Conservation (phyloP, 2,113 vertebrate species). For the Capreolus pygargus region DNA sequence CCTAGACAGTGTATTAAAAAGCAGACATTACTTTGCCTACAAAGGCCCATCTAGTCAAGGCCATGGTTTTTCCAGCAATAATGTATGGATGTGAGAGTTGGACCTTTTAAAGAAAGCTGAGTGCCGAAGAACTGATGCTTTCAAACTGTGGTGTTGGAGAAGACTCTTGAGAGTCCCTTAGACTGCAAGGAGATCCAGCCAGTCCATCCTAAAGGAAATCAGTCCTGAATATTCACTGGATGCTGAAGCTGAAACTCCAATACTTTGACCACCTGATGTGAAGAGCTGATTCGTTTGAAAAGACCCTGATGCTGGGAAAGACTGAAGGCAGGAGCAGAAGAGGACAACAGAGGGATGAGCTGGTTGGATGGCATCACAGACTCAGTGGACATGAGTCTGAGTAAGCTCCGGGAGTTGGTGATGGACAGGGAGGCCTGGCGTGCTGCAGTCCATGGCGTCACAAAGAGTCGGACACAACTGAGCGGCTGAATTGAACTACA, state of each 20-base stretch:
- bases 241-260: not conserved
- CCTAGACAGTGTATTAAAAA: not conserved
- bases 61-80: not conserved
- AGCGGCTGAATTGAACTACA: not conserved
- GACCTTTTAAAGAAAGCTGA: not conserved
- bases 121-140: not conserved
- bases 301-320: not conserved
- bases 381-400: not conserved
- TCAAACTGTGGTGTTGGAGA: not conserved
- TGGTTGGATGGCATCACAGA: not conserved
- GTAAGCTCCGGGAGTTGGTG: not conserved
- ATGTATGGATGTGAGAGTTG: not conserved
- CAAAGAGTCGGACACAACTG: not conserved
- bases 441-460: not conserved
- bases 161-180: not conserved
- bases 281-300: not conserved
- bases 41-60: not conserved
- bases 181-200: not conserved
- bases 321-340: not conserved
- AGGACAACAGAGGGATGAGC: not conserved
- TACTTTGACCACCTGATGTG: not conserved
- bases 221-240: not conserved
- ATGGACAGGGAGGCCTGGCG: not conserved
- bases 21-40: not conserved
- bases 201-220: not conserved